phyloP scores from a whole-genome alignment of 2,888 invertebrate genomes.

The Drosophila neonasuta region DNA sequence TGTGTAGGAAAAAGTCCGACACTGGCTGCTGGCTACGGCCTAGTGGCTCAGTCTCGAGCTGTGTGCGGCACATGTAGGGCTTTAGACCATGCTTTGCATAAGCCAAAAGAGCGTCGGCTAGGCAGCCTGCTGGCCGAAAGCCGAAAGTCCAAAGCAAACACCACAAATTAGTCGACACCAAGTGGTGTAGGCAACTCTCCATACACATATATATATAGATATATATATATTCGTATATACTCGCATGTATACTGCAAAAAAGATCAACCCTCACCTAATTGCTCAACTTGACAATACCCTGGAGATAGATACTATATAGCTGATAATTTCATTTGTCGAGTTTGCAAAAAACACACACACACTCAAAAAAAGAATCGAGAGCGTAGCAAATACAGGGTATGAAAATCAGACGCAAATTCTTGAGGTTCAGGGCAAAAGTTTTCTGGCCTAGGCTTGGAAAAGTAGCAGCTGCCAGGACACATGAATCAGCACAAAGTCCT shows the following conservation, averaged over 20 bases:
- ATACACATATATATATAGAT: neutral
- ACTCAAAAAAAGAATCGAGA: neutral
- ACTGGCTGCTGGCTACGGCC: constrained; percentile 44
- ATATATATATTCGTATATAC: neutral
- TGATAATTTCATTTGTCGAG: neutral
- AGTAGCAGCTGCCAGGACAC: constrained; percentile 72
- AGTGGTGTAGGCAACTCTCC: constrained; percentile 29
- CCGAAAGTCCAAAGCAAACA: constrained; percentile 73
- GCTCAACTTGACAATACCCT: constrained; percentile 38
- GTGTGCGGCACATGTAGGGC: constrained; percentile 59
- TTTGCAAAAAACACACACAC: too few species aligned
- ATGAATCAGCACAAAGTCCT: constrained; percentile 75
- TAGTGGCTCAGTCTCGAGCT: constrained; percentile 33
- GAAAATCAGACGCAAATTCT: constrained; percentile 69
- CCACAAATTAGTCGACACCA: constrained; percentile 73
- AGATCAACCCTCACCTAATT: neutral
- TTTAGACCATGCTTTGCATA: constrained; percentile 64
- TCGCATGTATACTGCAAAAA: constrained; percentile 8
- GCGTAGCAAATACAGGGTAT: constrained; percentile 43
- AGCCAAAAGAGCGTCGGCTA: constrained; percentile 55
- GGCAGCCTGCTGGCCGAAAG: constrained; percentile 35
- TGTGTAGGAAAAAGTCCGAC: constrained; percentile 41
- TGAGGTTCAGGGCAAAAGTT: constrained; percentile 35
- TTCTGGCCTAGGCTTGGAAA: constrained; percentile 47
- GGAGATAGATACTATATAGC: neutral